Evolutionary conservation across 2,888 invertebrate genomes (phyloP), one percentile per base, ranked within the genome.

Genomic region (Invenusta paracnida): DNA sequence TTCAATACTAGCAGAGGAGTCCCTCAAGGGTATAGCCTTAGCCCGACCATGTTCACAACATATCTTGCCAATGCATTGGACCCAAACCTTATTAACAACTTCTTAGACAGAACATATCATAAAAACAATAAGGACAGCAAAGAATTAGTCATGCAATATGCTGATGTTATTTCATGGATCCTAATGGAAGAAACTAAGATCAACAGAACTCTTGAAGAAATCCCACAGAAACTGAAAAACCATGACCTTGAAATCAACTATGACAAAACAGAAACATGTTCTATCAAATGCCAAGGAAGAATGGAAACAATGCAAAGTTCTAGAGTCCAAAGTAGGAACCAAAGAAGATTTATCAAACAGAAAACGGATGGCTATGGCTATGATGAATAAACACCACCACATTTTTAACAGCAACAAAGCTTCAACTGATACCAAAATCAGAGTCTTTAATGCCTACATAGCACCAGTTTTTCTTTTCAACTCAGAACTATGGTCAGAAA

Each of bases 351-450:
- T 73, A 5, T 73, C 73, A 73, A 73, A 73, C 25, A 73, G 73
- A 73, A 73, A 73, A 73, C 5, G 73, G 73, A 5, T 73, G 73
- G 73, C 73, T 73, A 73, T 73, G 73, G 73, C 73, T 23, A 73
- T 73, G 73, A 73, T 73, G 73, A 73, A 73, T 25, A 73, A 73
- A 23, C 73, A 73, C 73, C 73, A 73, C 73, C 73, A 73, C 73
- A 73, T 73, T 73, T 73, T 73, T 23, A 73, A 73, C 27, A 73
- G 23, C 27, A 73, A 73, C 27, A 73, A 73, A 73, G 23, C 23
- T 23, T 23, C 73, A 13, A 73, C 25, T 5, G 25, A 73, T 23
- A 73, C 73, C 27, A 73, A 73, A 73, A 73, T 73, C 73, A 73
- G 73, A 23, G 73, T 73, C 73, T 73, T 73, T 23, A 73, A 73